Conservation (phyloP, 1,140 invertebrate genomes). For the Aphidius gifuensis region DNA sequence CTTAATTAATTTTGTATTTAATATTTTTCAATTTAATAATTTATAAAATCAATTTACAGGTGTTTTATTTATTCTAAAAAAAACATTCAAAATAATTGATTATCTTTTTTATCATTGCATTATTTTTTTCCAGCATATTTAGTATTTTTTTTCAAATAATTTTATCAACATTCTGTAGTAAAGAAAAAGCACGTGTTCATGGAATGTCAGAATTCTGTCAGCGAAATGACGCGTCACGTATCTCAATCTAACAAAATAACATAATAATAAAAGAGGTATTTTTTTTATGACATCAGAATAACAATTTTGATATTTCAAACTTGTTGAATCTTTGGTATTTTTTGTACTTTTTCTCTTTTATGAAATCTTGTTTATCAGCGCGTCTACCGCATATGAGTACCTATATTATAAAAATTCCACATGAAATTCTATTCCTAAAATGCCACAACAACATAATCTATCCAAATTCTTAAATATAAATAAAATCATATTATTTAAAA, state of each 20-base stretch:
- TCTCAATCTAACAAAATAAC: conserved; percentile 34
- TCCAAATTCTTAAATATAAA: background rate
- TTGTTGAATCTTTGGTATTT: conserved; percentile 17
- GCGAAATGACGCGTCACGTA: conserved; percentile 45
- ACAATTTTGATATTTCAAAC: background rate
- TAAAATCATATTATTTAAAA: background rate
- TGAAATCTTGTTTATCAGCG: conserved; percentile 42
- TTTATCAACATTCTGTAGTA: too few species aligned
- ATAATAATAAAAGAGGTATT: conserved; percentile 21
- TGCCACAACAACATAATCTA: too few species aligned
- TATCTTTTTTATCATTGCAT: too few species aligned
- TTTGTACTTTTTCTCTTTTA: conserved; percentile 22
- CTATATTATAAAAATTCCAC: conserved; percentile 1
- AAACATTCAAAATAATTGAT: too few species aligned
- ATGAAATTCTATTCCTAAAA: too few species aligned
- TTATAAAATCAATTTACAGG: too few species aligned
- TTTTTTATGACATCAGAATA: conserved; percentile 13
- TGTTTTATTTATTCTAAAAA: too few species aligned
- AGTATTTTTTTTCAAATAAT: too few species aligned
- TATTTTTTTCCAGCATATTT: too few species aligned
- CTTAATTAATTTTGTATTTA: background rate
- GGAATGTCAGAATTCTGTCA: conserved; percentile 24
- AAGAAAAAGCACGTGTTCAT: conserved; percentile 5
- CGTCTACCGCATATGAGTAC: conserved; percentile 51
- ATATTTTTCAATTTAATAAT: too few species aligned